Conservation (phyloP, 2,797 vertebrate genomes). For the Eurystomus glaucurus region DNA sequence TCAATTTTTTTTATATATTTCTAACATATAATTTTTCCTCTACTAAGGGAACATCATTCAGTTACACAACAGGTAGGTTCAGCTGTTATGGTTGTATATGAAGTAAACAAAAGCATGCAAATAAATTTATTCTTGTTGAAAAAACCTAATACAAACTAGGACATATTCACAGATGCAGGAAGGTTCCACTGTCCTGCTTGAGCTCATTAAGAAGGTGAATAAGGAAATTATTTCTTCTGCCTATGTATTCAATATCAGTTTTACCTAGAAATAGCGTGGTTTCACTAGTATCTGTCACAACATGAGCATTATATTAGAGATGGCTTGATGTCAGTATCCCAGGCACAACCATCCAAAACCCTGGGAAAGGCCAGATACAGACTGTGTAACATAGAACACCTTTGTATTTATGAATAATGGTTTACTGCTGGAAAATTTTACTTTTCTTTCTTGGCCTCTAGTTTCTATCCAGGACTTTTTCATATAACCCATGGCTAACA, state of each 20-base stretch:
- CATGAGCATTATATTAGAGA: slow-evolving; percentile 46
- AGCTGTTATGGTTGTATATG: background rate
- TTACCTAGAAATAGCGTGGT: slow-evolving; percentile 65
- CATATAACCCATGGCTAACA: background rate
- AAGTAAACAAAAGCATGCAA: slow-evolving; percentile 14
- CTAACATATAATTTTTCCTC: background rate
- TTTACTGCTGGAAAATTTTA: background rate
- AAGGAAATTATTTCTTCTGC: slow-evolving; percentile 70
- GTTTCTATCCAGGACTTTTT: background rate
- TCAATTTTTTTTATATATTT: background rate
- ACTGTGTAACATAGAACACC: background rate
- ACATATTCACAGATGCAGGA: background rate
- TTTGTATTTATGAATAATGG: background rate
- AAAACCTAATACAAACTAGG: slow-evolving; percentile 26
- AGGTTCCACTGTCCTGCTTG: background rate
- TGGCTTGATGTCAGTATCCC: slow-evolving; percentile 21
- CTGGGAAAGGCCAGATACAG: background rate
- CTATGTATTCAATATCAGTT: slow-evolving; percentile 44
- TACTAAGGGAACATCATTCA: background rate
- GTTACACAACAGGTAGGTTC: background rate
- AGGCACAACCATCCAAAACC: background rate
- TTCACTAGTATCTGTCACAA: slow-evolving; percentile 70
- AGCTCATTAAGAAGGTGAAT: slow-evolving; percentile 68
- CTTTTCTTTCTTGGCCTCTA: background rate
- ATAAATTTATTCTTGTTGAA: slow-evolving; percentile 11